A percentile compares a stretch with the other conserved stretches of the same genome.
Evolutionary conservation across 2,797 vertebrate species (phyloP).

Genomic region (Atherinosoma microstoma): DNA sequence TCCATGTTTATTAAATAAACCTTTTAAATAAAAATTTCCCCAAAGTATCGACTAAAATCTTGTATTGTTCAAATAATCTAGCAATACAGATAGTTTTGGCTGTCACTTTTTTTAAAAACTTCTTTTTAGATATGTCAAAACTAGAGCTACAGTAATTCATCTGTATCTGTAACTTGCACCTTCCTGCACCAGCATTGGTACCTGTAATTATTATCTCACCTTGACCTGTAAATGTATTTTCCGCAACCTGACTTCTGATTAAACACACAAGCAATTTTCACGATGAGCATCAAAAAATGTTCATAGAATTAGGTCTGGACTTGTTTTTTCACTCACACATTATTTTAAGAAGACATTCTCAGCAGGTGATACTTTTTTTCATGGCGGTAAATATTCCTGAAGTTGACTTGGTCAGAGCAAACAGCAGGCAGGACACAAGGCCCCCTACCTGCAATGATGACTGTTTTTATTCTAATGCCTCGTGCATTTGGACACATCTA

Average conservation of each 20-base stretch:
- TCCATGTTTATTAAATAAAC: not conserved
- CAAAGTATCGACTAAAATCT: not conserved
- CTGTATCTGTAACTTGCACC: not conserved
- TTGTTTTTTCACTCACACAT: not conserved
- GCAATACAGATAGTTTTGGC: not conserved
- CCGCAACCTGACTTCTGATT: not conserved
- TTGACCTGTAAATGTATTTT: not conserved
- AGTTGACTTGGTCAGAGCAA: not conserved
- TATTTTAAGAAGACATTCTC: not conserved
- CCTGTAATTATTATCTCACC: not conserved
- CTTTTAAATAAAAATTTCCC: not conserved
- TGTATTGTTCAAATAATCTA: not conserved
- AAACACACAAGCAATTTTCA: not conserved
- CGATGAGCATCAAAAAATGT: not conserved
- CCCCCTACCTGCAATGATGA: not conserved
- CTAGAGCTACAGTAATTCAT: not conserved
- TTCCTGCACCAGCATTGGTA: not conserved
- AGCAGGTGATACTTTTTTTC: not conserved
- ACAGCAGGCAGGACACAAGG: not conserved
- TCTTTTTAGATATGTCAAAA: not conserved
- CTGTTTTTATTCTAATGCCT: not conserved
- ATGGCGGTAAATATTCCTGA: not conserved
- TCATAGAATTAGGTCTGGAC: not conserved
- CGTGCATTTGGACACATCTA: not conserved
- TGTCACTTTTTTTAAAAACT: not conserved